Base-by-base conservation (phyloP, 2,888 invertebrate genomes). In the Acleris emargana region DNA sequence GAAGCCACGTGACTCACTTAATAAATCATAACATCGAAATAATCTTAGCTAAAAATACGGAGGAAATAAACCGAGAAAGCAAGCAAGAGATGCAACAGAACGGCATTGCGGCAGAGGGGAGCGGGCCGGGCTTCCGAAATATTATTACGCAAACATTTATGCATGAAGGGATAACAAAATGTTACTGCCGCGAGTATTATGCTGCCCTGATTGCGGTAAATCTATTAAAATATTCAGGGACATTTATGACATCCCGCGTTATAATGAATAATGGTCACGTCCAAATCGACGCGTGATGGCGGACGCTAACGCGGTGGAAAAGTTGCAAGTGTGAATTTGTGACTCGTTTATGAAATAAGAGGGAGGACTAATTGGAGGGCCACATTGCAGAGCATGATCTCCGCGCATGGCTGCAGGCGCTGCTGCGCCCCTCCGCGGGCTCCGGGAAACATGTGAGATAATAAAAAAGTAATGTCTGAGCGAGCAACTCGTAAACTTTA, bases 101-200 rank as follows among this genome's bases (percentile, higher is more conserved):
- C 67, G 75, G 69, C 76, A 73, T 69, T 71, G 72, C 69, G 66
- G 71, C 53, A 59, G 72, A 73, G 73, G 71, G 76, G 79, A 72
- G 71, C 67, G 73, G 69, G 75, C 77, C 77, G 79, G 77, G 84
- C 83, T 83, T 80, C 84, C 84, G 81, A 89, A 88, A 88, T 83
- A 89, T 88, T 88, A 88, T 89, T 88, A 88, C 82, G 84, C 83
- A 89, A 88, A 89, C 88, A 89, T 89, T 89, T 89, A 90, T 88
- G 87, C 89, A 88, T 90, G 86, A 86, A 85, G 83, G 88, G 86
- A 89, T 89, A 85, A 88, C 88, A 87, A 82, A 88, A 84, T 86
- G 84, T 83, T 82, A 81, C 79, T 76, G 80, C 77, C 83, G 57
- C 57, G 57, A 66, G 57, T 61, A 81, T 82, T 83, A 82, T 81